Conservation (phyloP, 2,113 vertebrate species). For the Dolichallabes microphthalmus region DNA sequence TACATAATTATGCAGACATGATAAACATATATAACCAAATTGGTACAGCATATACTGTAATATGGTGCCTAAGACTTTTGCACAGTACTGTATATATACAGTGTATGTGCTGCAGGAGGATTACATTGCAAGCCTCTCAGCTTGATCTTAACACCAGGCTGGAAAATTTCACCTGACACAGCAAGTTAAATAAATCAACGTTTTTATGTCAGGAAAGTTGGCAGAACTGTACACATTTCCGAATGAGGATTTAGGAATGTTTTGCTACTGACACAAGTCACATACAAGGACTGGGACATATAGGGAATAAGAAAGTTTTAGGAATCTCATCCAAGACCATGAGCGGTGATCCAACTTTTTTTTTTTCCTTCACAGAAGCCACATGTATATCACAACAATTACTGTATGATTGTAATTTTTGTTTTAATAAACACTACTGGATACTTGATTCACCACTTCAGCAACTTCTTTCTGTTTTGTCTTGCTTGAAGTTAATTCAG, state of each 20-base stretch:
- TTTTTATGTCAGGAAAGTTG: conserved; percentile 71
- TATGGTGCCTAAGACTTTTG: no score
- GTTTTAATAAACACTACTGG: neutral
- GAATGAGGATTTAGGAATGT: conserved; percentile 66
- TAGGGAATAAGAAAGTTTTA: neutral
- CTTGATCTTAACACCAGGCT: conserved; percentile 68
- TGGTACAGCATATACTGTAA: no score
- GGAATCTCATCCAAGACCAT: neutral
- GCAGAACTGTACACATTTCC: conserved; percentile 72
- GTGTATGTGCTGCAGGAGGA: conserved; percentile 72
- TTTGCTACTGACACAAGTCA: neutral
- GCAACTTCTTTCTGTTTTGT: neutral
- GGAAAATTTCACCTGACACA: conserved; percentile 78
- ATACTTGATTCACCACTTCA: neutral
- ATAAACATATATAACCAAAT: no score
- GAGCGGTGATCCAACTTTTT: neutral
- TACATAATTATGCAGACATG: no score
- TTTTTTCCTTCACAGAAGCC: neutral
- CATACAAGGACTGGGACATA: neutral
- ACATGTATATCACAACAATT: neutral
- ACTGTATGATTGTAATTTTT: neutral
- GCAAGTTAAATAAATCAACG: conserved; percentile 73
- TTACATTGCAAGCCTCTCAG: conserved; percentile 77
- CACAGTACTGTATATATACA: conserved; percentile 45
- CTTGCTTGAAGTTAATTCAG: neutral